Percentiles rank a stretch among this genome's conserved stretches.
Conservation (phyloP, 1,140 invertebrate species). For the Cotesia vestalis region DNA sequence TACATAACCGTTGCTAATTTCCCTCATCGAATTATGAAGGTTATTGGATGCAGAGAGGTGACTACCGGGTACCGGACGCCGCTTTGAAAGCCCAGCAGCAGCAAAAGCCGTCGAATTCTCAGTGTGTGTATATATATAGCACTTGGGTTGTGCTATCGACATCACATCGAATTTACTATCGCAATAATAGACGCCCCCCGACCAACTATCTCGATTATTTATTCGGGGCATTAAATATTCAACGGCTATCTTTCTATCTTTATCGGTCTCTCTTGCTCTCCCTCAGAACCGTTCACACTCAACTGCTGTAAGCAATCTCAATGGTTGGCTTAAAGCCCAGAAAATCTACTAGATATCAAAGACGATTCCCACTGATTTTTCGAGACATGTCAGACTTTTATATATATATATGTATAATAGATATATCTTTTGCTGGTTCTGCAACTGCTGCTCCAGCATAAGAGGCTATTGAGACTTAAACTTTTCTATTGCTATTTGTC, state of each 20-base stretch:
- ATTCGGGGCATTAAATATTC: constrained; percentile 27
- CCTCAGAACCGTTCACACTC: not conserved
- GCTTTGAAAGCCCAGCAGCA: constrained; percentile 29
- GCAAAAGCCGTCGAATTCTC: constrained; percentile 21
- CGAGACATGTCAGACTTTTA: not conserved
- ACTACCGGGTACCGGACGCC: constrained; percentile 14
- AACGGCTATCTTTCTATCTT: not conserved
- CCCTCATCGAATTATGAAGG: constrained; percentile 37
- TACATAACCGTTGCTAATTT: constrained; percentile 37
- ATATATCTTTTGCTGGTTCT: not conserved
- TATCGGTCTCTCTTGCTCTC: not conserved
- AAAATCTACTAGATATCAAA: not conserved
- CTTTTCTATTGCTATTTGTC: no score
- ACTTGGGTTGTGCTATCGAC: constrained; percentile 31
- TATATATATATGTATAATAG: not conserved
- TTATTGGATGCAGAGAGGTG: constrained; percentile 29
- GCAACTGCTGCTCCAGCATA: no score
- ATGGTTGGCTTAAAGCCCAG: no score
- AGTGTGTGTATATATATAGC: not conserved
- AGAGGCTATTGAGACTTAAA: no score
- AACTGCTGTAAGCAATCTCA: no score
- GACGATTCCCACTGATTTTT: not conserved
- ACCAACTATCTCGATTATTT: constrained; percentile 26
- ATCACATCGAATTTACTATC: constrained; percentile 38
- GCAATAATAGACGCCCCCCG: constrained; percentile 25